phyloP scores from a whole-genome alignment of 2,113 vertebrate species.

The Indri indri region DNA sequence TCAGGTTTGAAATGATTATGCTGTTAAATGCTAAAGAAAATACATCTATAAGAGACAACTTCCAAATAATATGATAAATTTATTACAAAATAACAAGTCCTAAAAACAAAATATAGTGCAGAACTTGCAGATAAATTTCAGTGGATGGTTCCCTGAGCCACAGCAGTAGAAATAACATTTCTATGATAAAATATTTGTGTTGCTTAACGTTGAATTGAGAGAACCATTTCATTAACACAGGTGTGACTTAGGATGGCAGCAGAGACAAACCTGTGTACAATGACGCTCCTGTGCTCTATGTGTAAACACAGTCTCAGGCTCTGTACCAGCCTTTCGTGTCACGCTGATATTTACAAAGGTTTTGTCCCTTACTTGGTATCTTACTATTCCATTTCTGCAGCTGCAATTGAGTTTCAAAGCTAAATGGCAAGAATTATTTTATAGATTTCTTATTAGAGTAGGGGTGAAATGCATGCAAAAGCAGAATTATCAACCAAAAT shows the following conservation, averaged over 20 bases:
- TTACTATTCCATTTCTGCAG: neutral
- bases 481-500: neutral
- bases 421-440: neutral
- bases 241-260: neutral
- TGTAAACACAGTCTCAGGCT: neutral
- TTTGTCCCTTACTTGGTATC: neutral
- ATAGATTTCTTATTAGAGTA: neutral
- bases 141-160: neutral
- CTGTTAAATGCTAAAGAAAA: conserved; percentile 58
- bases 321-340: neutral
- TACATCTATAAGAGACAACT: conserved; percentile 43
- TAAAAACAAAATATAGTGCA: conserved; percentile 62
- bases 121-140: conserved; percentile 53
- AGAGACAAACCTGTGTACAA: neutral
- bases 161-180: neutral
- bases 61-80: conserved; percentile 41
- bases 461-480: neutral
- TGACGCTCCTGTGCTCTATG: neutral
- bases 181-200: neutral
- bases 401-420: neutral
- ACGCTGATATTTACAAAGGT: neutral
- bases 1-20: conserved; percentile 60
- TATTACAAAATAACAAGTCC: conserved; percentile 74
- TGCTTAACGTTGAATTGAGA: neutral
- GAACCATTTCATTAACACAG: conserved; percentile 21